These are phyloP conservation scores for Aleiodes alternator DNA, from an alignment of 2,888 invertebrate genomes.

Conservation along the genomic window DNA sequence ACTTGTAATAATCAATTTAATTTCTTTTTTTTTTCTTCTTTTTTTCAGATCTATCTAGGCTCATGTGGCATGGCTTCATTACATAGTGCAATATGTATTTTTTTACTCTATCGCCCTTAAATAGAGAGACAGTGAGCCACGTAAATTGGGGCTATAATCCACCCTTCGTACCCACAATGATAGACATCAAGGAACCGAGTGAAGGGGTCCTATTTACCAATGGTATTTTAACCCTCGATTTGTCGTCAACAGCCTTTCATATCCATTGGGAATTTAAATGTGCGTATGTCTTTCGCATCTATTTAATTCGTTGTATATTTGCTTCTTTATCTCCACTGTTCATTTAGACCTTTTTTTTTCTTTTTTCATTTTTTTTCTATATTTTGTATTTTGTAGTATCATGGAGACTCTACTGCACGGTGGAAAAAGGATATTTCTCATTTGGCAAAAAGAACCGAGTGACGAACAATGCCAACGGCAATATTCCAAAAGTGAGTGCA, in stretches of 20 bases:
- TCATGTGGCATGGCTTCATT: neutral
- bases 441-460: conserved; percentile 27
- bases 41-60: neutral
- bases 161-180: conserved; percentile 64
- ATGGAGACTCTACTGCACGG: neutral
- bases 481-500: conserved; percentile 32
- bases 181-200: conserved; percentile 57
- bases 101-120: conserved; percentile 31
- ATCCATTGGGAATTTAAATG: conserved; percentile 69
- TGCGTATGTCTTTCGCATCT: conserved; percentile 47
- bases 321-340: conserved; percentile 7
- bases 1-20: neutral
- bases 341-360: too few relatives aligned
- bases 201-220: conserved; percentile 70
- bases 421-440: conserved; percentile 33
- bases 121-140: conserved; percentile 48
- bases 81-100: conserved; percentile 19
- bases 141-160: conserved; percentile 75
- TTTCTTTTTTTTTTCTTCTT: neutral
- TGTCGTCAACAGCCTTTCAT: conserved; percentile 74
- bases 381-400: neutral
- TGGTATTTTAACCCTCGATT: conserved; percentile 76
- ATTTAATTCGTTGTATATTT: conserved; percentile 24
- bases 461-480: conserved; percentile 24
- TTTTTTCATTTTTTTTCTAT: neutral